These are phyloP conservation scores for Psittacula echo DNA, from an alignment of 2,797 vertebrate species.

Conservation along the genomic window DNA sequence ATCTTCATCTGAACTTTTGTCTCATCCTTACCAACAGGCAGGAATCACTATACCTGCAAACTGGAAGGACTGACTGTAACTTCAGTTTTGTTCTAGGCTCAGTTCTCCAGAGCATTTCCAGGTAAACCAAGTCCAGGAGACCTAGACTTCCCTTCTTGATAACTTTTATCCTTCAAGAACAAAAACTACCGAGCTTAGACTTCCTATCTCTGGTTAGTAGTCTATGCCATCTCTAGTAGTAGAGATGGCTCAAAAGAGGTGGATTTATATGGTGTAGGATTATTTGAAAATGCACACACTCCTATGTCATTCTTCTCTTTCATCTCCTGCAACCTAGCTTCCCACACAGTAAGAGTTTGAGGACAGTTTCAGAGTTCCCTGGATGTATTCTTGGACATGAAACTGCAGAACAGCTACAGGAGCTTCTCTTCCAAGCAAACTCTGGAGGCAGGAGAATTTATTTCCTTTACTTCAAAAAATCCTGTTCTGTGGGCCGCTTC, in stretches of 20 bases:
- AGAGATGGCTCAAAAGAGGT: background rate
- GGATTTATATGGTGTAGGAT: no score
- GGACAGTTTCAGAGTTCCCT: background rate
- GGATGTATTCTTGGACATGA: background rate
- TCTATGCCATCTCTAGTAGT: background rate
- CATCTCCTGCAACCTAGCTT: background rate
- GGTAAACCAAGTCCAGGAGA: background rate
- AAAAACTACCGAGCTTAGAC: background rate
- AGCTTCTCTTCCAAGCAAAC: background rate
- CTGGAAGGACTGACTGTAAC: fast-evolving
- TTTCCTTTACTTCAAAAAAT: background rate
- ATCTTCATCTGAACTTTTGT: background rate
- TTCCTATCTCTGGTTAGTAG: background rate
- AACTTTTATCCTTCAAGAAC: background rate
- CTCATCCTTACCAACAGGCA: background rate
- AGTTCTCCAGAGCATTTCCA: background rate
- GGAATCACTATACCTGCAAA: background rate
- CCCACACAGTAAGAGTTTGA: background rate
- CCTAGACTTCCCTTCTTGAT: background rate
- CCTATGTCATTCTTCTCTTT: background rate
- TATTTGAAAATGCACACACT: background rate
- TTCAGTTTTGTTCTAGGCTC: background rate
- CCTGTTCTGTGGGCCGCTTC: background rate
- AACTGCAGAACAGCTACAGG: background rate
- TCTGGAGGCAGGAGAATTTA: background rate